A percentile compares a stretch with the other conserved stretches of the same genome.
Conservation (phyloP, 2,113 vertebrate species). For the Piliocolobus tephrosceles region DNA sequence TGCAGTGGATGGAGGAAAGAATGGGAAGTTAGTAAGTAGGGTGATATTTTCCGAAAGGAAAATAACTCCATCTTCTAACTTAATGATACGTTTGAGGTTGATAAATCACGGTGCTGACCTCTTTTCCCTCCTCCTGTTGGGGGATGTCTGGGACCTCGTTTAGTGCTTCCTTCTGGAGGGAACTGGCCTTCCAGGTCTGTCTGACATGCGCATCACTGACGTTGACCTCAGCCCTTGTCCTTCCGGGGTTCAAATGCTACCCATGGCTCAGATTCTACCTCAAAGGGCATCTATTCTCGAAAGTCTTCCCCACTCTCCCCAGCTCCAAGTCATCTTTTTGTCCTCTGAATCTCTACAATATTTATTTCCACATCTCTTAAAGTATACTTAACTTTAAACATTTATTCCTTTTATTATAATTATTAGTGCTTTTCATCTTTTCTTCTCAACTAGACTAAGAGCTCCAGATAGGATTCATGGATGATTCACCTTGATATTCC, state of each 20-base stretch:
- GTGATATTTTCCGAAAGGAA: constrained; percentile 21
- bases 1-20: background rate
- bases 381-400: background rate
- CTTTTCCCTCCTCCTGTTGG: background rate
- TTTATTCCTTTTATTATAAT: background rate
- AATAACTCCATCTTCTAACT: background rate
- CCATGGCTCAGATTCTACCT: background rate
- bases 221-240: background rate
- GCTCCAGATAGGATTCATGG: background rate
- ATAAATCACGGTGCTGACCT: background rate
- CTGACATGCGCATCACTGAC: fast-evolving
- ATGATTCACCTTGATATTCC: background rate
- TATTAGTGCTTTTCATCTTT: background rate
- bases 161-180: fast-evolving
- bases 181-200: background rate
- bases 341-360: background rate
- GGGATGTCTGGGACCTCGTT: background rate
- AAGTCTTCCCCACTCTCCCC: background rate
- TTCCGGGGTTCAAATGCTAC: background rate
- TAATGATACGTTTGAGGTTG: background rate
- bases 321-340: background rate
- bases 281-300: fast-evolving
- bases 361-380: background rate
- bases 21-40: background rate
- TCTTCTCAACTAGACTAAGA: background rate